Evolutionary conservation across 1,140 invertebrate genomes (phyloP), one percentile per base, ranked within the genome.

Genomic region (Ruditapes philippinarum): DNA sequence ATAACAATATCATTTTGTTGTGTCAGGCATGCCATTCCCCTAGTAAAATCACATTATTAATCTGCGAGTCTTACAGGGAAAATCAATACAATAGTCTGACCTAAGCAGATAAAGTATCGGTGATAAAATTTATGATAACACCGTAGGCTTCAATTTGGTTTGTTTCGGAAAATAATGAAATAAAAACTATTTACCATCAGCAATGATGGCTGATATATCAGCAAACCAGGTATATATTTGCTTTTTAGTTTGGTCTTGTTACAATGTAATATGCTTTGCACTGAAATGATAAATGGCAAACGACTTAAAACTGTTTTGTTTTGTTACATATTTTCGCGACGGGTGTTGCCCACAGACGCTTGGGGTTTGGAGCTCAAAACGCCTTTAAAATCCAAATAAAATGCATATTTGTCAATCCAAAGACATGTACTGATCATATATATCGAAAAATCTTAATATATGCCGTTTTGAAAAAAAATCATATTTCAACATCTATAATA

Each of bases 171-270:
- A 36, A 65, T 9, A 70, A 70, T 70, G 65, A n/a, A 70, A 70
- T 70, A 70, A 38, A 70, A 12, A 2, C 5, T 14, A 36, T 17
- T 4, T 14, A 7, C 38, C 9, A n/a, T 38, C 19, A 70, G 65
- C 65, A 70, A 70, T 70, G 65, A 70, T 70, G 65, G 65, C 65
- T 38, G 65, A 70, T 70, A 70, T 70, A 38, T 31, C 65, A 38
- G 65, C 65, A 2, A 70, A 40, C 19, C 65, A 70, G 65, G 65
- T 70, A 57, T 57, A n/a, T 5, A 57, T 57, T 19, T 19, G 19
- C 17, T 19, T 57, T 9, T 19, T n/a, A 19, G 9, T n/a, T 19
- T 4, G 5, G 4, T 4, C 4, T 9, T 57, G 19, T 22, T 57
- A n/a, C 5, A 57, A 57, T n/a, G 5, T 25, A 7, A 57, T n/a